These are phyloP conservation scores for Drosophila sturtevanti DNA, from an alignment of 1,140 invertebrate species.

Conservation along the genomic window DNA sequence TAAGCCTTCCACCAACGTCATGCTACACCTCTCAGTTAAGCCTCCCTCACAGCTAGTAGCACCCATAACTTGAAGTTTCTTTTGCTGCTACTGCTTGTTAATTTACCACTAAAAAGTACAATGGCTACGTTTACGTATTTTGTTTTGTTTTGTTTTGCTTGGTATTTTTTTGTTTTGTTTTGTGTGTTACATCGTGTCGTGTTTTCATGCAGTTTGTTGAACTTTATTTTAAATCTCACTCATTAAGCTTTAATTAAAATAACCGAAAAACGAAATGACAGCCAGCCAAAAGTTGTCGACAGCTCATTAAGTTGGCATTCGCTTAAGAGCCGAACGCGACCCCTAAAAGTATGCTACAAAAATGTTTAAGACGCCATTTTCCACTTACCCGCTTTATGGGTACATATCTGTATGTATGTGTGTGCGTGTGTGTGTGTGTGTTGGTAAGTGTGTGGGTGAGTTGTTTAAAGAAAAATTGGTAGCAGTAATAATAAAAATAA, in stretches of 20 bases:
- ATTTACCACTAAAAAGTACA: conserved; percentile 71
- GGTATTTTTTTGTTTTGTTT: neutral
- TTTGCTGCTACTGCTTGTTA: conserved; percentile 49
- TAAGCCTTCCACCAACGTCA: conserved; percentile 41
- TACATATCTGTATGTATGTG: neutral
- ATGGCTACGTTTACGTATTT: conserved; percentile 55
- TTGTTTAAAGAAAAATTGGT: conserved; percentile 42
- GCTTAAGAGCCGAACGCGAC: conserved; percentile 11
- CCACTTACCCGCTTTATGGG: neutral
- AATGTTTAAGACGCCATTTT: conserved; percentile 56
- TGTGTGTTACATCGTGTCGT: conserved; percentile 56
- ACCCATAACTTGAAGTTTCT: conserved; percentile 25
- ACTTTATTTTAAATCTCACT: conserved; percentile 25
- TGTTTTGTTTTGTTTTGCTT: neutral
- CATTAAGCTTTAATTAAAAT: conserved; percentile 54
- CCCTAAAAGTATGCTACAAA: conserved; percentile 51
- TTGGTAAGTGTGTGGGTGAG: neutral
- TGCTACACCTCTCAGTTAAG: neutral
- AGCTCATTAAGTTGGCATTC: conserved; percentile 58
- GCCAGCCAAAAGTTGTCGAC: conserved; percentile 41
- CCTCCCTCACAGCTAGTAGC: neutral
- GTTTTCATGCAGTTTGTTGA: conserved; percentile 60
- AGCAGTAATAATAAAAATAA: conserved; percentile 75
- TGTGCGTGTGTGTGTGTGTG: conserved; percentile 13
- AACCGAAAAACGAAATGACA: conserved; percentile 18